Evolutionary conservation across 2,113 vertebrate species (phyloP).

Genomic region (Phrynosoma blainvillii): DNA sequence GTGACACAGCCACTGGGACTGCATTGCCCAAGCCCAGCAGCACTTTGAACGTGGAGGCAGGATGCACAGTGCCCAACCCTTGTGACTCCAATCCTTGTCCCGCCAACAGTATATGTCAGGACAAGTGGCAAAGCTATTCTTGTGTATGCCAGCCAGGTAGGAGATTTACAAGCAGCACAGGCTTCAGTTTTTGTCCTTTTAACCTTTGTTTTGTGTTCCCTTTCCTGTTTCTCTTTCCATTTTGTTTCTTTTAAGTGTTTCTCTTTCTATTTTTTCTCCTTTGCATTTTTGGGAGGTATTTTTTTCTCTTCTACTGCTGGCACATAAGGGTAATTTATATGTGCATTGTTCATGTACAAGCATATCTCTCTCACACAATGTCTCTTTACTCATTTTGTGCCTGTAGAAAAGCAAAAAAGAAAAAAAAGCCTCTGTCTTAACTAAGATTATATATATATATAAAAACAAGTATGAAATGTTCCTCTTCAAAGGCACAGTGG

Average conservation of each 20-base stretch:
- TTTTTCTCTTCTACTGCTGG: not conserved
- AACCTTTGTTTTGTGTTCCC: not conserved
- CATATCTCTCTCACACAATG: too few relatives aligned
- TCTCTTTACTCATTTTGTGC: not conserved
- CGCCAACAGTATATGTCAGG: slow-evolving; percentile 84
- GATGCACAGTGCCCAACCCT: slow-evolving; percentile 85
- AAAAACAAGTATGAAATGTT: not conserved
- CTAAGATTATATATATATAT: not conserved
- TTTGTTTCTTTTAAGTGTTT: not conserved
- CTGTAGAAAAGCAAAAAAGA: not conserved
- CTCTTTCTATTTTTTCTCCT: not conserved
- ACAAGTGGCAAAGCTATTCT: slow-evolving; percentile 91
- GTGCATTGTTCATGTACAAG: not conserved
- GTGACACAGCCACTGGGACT: slow-evolving; percentile 82
- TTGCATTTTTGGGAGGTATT: not conserved
- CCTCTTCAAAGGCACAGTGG: too few relatives aligned
- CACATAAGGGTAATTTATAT: not conserved
- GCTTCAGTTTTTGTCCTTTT: not conserved
- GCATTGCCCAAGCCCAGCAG: slow-evolving; percentile 85
- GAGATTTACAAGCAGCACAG: not conserved
- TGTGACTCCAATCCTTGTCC: slow-evolving; percentile 91
- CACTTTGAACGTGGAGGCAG: slow-evolving; percentile 88
- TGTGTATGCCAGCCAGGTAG: slow-evolving; percentile 92
- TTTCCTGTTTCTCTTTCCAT: rapidly evolving
- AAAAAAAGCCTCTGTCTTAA: not conserved